Evolutionary conservation across 2,888 invertebrate species (phyloP), one percentile per base, ranked within the genome.

Genomic region (Pammene fasciana): DNA sequence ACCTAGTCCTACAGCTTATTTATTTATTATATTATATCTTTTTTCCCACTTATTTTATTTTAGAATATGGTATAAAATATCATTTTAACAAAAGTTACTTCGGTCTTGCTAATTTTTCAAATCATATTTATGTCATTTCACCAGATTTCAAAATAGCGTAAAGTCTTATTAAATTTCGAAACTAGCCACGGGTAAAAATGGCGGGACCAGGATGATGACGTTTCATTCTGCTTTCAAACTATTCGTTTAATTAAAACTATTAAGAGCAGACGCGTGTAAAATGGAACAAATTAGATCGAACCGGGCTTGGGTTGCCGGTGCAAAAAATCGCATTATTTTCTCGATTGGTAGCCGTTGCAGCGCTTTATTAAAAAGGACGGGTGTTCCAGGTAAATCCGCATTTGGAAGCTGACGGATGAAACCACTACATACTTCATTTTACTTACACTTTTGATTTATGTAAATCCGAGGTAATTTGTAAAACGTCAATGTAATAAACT

Each of bases 231-330:
- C 52, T 48, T 48, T 75, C 76, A 78, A 87, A 87, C 88, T 88
- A 86, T 87, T 85, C 82, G 74, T 83, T 87, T 87, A 86, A 87
- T 88, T 87, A 86, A 86, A 86, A 74, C 79, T 76, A 79, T 85
- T 85, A 79, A 71, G 76, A 75, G 73, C 78, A 80, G 81, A 82
- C 84, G 82, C 80, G 82, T 85, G 84, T 82, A 81, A 81, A 83
- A 78, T 80, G 80, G 72, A 79, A 79, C 82, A 86, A 88, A 89
- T 89, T 86, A 85, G 81, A 87, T 87, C 84, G 75, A 75, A 81
- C 76, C 79, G 74, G 77, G 77, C 76, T 79, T 79, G 77, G 74
- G 62, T 59, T 71, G 73, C 76, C 75, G 75, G 73, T 77, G 76
- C 79, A 81, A 82, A 81, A 78, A 82, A 79, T 81, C 79, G 73